A percentile compares a stretch with the other conserved stretches of the same genome.
These are phyloP conservation scores for Smutsia gigantea DNA, from an alignment of 2,797 vertebrate species.

Conservation along the genomic window DNA sequence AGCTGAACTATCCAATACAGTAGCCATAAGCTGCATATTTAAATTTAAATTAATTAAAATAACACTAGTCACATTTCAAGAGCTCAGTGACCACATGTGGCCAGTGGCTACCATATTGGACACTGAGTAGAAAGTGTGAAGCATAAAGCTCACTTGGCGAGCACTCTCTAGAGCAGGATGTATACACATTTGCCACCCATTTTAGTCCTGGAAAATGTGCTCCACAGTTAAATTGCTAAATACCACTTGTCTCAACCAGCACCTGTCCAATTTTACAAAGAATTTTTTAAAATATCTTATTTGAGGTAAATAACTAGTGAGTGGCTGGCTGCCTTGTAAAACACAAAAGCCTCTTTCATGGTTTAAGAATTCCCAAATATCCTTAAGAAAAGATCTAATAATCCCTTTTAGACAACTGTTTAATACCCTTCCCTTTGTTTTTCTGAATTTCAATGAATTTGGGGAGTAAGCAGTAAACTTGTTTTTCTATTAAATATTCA, in stretches of 20 bases:
- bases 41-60: slow-evolving; percentile 55
- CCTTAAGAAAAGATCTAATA: slow-evolving; percentile 67
- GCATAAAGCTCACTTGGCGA: neutral
- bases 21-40: neutral
- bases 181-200: slow-evolving; percentile 63
- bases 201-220: slow-evolving; percentile 72
- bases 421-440: slow-evolving; percentile 59
- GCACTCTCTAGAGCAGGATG: neutral
- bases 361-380: slow-evolving; percentile 70
- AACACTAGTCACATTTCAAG: neutral
- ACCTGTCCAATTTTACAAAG: slow-evolving; percentile 74
- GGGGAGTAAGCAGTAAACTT: slow-evolving; percentile 61
- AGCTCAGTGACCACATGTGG: neutral
- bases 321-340: slow-evolving; percentile 65
- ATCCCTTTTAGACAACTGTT: slow-evolving; percentile 66
- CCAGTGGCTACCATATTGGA: neutral
- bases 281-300: slow-evolving; percentile 75
- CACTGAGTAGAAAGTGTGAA: neutral
- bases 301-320: slow-evolving; percentile 72
- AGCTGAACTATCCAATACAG: neutral
- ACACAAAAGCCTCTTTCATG: slow-evolving; percentile 60
- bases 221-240: slow-evolving; percentile 69
- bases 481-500: slow-evolving; percentile 70
- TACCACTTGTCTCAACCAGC: slow-evolving; percentile 74
- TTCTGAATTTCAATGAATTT: slow-evolving; percentile 73